Base-by-base conservation (phyloP, 2,888 invertebrate species). In the Papilio demoleus region DNA sequence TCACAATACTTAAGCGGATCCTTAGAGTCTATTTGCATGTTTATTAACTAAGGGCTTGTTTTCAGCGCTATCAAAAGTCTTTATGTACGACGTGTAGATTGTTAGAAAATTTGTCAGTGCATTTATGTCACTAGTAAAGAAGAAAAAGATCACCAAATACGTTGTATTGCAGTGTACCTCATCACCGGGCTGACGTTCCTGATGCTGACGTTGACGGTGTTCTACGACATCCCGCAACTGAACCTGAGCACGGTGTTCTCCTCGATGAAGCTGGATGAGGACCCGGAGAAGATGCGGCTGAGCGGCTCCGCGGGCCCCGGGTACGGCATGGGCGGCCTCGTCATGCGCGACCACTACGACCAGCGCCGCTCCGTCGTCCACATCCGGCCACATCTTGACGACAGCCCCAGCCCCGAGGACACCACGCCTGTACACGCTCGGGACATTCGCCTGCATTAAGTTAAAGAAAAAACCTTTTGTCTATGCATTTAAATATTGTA, bases 201-300 rank as follows among this genome's bases (percentile, higher is more conserved):
- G 93, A 97, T 97, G 96, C 93, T 97, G 76, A 94, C 96, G 14
- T 88, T 97, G 80, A 96, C 97, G 1, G 95, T 97, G 31, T 96
- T 97, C 90, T 97, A 97, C 88, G 97, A 97, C 85, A 97, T 98
- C 75, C 97, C 97, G 4, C 97, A 97, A 89, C 93, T 97, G 76
- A 97, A 97, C 87, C 88, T 97, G 70, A 96, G 97, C 74, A 93
- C 95, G 71, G 94, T 97, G 53, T 97, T 97, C 86, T 95, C 96
- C 61, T 93, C 95, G 72, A 93, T 95, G 72, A 91, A 93, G 73
- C 89, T 92, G 0, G 87, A 90, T 71, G 92, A 85, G 27, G 95
- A 95, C 79, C 94, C 95, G 0, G 96, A 96, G 84, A 95, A 95
- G 84, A 93, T 95, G 81, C 93, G 95, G 6, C 88, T 96, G 42